These are phyloP conservation scores for Pontoporia blainvillei DNA, from an alignment of 2,113 vertebrate genomes.

Conservation along the genomic window DNA sequence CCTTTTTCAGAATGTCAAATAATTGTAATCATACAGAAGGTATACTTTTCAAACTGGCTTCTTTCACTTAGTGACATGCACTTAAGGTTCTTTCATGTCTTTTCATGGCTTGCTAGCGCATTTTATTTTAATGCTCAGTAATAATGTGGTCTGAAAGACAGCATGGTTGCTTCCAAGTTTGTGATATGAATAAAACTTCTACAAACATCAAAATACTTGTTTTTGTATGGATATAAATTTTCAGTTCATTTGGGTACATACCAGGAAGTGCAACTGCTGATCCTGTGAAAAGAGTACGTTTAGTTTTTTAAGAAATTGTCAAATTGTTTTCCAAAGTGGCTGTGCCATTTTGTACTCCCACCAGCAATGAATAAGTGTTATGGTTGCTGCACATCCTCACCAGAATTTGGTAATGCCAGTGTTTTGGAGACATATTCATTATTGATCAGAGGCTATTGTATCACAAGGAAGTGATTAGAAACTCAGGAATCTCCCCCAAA, in stretches of 20 bases:
- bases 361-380: background rate
- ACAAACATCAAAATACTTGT: background rate
- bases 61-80: background rate
- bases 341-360: background rate
- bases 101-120: background rate
- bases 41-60: background rate
- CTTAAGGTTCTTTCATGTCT: background rate
- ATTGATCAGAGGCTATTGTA: background rate
- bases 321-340: background rate
- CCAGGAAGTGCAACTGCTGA: background rate
- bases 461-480: background rate
- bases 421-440: background rate
- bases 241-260: background rate
- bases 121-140: background rate
- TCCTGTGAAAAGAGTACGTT: background rate
- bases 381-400: background rate
- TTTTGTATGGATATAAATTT: background rate
- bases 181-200: background rate
- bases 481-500: background rate
- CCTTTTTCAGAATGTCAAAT: background rate
- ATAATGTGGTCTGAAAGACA: background rate
- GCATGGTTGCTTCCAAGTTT: background rate
- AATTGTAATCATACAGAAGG: background rate
- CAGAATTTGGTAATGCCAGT: background rate
- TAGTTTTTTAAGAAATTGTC: background rate